Evolutionary conservation across 2,888 invertebrate species (phyloP), one percentile per base, ranked within the genome.

Genomic region (Hesperia comma): DNA sequence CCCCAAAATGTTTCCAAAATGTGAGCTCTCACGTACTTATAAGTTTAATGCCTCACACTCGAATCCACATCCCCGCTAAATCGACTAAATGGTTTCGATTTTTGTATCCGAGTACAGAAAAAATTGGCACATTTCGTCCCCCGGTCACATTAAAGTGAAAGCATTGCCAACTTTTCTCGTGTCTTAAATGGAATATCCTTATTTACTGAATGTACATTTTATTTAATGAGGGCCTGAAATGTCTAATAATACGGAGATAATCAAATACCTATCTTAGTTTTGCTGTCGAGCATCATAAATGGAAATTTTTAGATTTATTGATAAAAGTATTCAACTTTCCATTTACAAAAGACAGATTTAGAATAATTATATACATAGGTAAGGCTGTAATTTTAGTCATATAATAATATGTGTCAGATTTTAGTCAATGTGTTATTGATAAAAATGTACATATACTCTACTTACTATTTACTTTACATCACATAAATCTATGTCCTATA

Each of bases 101-200:
- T 51, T 19, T 53, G 40, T 61, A 61, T 61, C 40, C n/a, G 10
- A 61, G 19, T 61, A 51, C 51, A 61, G 41, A 61, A 53, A 61
- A 60, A 61, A 61, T 61, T 61, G 53, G 53, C 61, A 49, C 60
- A 61, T 61, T 61, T 53, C 37, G 37, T 43, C 21, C 40, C 61
- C 40, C 5, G 49, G 56, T 61, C 61, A 61, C 61, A 61, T 61
- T 61, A 53, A 61, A 21, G 37, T 61, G 61, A 61, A 61, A 53
- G 37, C 40, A 40, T 61, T 61, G 61, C 53, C 61, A 53, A 61
- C 40, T 60, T 21, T 26, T 60, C 32, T 17, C 12, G 2, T 40
- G 12, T 17, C 26, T 12, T 15, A 33, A 60, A 15, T 26, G 32
- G 19, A 32, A 46, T 43, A 43, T n/a, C 21, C 43, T 46, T 43